A percentile compares a stretch with the other conserved stretches of the same genome.
Evolutionary conservation across 2,888 invertebrate genomes (phyloP).

Genomic region (Lasioglossum villosulum): DNA sequence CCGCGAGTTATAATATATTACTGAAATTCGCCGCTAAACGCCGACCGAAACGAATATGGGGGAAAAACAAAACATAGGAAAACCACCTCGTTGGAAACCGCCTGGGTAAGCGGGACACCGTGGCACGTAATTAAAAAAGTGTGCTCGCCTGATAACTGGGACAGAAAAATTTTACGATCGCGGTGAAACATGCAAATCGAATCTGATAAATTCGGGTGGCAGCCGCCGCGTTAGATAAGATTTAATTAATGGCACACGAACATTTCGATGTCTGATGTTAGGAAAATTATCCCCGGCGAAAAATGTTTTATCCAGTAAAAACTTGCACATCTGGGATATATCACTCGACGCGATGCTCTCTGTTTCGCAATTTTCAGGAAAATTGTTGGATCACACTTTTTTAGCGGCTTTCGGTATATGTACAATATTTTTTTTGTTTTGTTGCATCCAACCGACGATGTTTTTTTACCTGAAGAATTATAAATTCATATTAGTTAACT

Average conservation of each 20-base stretch:
- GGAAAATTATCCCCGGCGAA: not conserved
- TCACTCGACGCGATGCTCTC: not conserved
- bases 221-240: constrained; percentile 15
- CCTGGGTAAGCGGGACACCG: not conserved
- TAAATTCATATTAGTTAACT: not conserved
- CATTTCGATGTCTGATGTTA: not conserved
- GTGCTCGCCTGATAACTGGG: constrained; percentile 28
- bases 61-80: not conserved
- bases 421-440: not conserved
- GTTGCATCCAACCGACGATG: not conserved
- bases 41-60: constrained; percentile 18
- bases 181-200: constrained; percentile 39
- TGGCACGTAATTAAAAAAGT: constrained; percentile 37
- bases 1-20: constrained; percentile 52
- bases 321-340: not conserved
- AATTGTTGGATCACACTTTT: not conserved
- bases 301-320: not conserved
- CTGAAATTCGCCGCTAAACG: constrained; percentile 39
- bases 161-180: constrained; percentile 16
- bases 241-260: constrained; percentile 20
- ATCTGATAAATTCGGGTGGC: constrained; percentile 21
- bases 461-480: not conserved
- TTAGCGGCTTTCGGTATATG: not conserved
- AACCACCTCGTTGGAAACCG: not conserved
- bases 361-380: not conserved